A percentile compares a stretch with the other conserved stretches of the same genome.
Evolutionary conservation across 1,140 invertebrate species (phyloP).

Genomic region (Cyphomyrmex costatus): DNA sequence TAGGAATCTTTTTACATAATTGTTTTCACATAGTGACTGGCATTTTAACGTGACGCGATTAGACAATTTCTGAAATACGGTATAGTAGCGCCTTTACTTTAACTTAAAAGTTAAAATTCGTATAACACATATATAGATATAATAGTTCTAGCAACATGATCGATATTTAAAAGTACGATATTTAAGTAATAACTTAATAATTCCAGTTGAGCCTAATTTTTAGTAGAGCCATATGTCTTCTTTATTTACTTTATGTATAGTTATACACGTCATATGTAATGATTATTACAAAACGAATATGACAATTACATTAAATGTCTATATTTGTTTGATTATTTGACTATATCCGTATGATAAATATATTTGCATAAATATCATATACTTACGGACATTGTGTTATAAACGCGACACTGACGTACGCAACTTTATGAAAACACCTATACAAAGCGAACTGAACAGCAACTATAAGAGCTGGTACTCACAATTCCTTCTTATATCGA

Average conservation of each 20-base stretch:
- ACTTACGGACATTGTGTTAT: slow-evolving; percentile 32
- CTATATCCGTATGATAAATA: not conserved
- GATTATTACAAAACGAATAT: not conserved
- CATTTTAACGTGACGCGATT: not conserved
- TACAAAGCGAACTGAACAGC: not conserved
- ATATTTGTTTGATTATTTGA: not conserved
- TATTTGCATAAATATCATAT: not conserved
- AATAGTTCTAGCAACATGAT: not conserved
- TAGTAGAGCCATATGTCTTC: not conserved
- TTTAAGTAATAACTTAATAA: not conserved
- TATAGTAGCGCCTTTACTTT: not conserved
- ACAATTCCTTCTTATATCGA: too few relatives aligned
- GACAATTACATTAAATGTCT: not conserved
- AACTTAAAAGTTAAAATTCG: not conserved
- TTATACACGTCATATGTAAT: not conserved
- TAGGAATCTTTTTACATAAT: not conserved
- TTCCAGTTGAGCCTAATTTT: not conserved
- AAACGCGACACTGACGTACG: not conserved
- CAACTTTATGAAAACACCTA: not conserved
- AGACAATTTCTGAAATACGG: not conserved
- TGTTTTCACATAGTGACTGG: not conserved
- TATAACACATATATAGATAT: not conserved
- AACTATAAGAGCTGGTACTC: not conserved
- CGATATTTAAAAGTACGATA: not conserved
- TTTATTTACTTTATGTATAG: not conserved